Conservation (phyloP, 1,140 invertebrate genomes). For the Protaetia brevitarsis region DNA sequence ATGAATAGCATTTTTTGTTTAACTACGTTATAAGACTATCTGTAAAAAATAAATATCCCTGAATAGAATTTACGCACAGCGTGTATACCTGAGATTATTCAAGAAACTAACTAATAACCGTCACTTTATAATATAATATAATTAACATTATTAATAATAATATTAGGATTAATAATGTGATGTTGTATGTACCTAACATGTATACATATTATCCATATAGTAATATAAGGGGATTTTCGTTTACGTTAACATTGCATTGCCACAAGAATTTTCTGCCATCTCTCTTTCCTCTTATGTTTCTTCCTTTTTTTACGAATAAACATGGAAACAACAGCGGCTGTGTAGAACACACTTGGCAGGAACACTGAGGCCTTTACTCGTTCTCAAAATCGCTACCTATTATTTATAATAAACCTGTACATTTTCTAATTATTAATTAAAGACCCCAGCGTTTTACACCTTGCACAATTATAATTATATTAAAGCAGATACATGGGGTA, state of each 20-base stretch:
- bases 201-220: background rate
- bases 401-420: constrained; percentile 8
- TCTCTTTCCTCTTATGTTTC: background rate
- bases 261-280: background rate
- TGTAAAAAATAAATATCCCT: constrained; percentile 11
- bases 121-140: background rate
- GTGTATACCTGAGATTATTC: constrained; percentile 13
- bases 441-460: constrained; percentile 7
- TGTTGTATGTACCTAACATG: background rate
- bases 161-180: too few species aligned
- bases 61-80: background rate
- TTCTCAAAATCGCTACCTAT: background rate
- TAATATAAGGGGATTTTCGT: background rate
- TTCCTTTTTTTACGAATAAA: constrained; percentile 16
- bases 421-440: background rate
- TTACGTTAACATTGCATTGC: constrained; percentile 23
- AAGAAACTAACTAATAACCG: constrained; percentile 6
- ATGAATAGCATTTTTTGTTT: too few species aligned
- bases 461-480: constrained; percentile 16
- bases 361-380: constrained; percentile 7
- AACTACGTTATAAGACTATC: constrained; percentile 2
- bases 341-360: constrained; percentile 7
- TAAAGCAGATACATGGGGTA: constrained; percentile 13
- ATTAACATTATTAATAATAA: constrained; percentile 4
- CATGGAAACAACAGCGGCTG: constrained; percentile 20